A percentile compares a stretch with the other conserved stretches of the same genome.
phyloP scores from a whole-genome alignment of 2,888 invertebrate genomes.

The Therioaphis trifolii region DNA sequence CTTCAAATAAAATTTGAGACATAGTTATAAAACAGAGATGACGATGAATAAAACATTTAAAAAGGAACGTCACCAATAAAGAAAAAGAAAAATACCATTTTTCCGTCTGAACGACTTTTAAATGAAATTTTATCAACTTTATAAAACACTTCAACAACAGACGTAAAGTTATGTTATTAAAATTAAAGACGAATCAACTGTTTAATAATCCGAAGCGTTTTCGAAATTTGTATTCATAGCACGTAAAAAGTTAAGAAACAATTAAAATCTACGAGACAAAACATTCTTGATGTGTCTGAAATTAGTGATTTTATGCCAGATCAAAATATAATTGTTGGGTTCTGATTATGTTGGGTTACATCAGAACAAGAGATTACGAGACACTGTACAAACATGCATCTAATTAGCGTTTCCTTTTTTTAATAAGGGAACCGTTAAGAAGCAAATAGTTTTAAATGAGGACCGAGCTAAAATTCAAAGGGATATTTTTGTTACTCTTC shows the following conservation, averaged over 20 bases:
- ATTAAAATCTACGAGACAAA: background rate
- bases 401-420: too few relatives aligned
- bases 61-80: background rate
- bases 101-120: constrained; percentile 20
- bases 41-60: constrained; percentile 29
- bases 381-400: too few relatives aligned
- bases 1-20: background rate
- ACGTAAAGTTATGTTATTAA: constrained; percentile 39
- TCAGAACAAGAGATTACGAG: too few relatives aligned
- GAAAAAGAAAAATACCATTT: background rate
- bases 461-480: too few relatives aligned
- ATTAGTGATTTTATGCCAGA: too few relatives aligned
- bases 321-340: too few relatives aligned
- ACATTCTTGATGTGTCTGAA: background rate
- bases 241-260: constrained; percentile 38
- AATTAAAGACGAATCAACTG: constrained; percentile 25
- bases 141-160: constrained; percentile 40
- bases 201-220: constrained; percentile 10
- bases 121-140: constrained; percentile 31
- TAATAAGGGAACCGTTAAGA: too few relatives aligned
- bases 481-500: too few relatives aligned
- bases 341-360: too few relatives aligned
- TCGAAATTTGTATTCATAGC: constrained; percentile 19
- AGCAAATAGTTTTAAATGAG: too few relatives aligned
- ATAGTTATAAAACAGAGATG: background rate